These are phyloP conservation scores for Tetramorium bicarinatum DNA, from an alignment of 2,888 invertebrate genomes.

Conservation along the genomic window DNA sequence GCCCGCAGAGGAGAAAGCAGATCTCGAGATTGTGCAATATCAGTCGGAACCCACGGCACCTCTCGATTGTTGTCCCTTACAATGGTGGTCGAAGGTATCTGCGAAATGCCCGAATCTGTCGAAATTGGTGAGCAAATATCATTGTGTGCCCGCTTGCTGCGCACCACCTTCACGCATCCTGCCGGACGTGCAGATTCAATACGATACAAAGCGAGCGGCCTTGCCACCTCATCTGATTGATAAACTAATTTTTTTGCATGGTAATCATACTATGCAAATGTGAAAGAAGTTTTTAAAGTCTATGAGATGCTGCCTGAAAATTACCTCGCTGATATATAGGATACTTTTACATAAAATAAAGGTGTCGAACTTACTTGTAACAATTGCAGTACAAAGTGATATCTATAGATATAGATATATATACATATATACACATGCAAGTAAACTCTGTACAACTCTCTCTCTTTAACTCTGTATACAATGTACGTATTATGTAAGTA, in stretches of 20 bases:
- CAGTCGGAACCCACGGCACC: conserved; percentile 86
- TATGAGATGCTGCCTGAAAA: background rate
- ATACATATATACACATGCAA: no score
- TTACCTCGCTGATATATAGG: background rate
- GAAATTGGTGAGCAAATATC: conserved; percentile 85
- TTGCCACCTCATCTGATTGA: conserved; percentile 85
- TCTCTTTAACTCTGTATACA: background rate
- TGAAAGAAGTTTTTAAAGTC: conserved; percentile 58
- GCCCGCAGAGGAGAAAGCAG: conserved; percentile 85
- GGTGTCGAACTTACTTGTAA: background rate
- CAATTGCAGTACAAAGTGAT: background rate
- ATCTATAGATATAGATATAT: no score
- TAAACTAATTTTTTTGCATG: conserved; percentile 85
- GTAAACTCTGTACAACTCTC: background rate
- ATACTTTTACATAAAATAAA: conserved; percentile 29
- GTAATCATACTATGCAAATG: conserved; percentile 80
- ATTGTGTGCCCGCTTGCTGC: conserved; percentile 86
- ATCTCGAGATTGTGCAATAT: conserved; percentile 86
- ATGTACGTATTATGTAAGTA: background rate
- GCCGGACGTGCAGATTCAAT: conserved; percentile 83
- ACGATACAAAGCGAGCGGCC: conserved; percentile 84
- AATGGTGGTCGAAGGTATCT: conserved; percentile 86
- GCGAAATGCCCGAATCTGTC: conserved; percentile 86
- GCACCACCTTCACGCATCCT: conserved; percentile 85
- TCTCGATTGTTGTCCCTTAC: conserved; percentile 86